Base-by-base conservation (phyloP, 2,797 vertebrate species). In the Botia kubotai region DNA sequence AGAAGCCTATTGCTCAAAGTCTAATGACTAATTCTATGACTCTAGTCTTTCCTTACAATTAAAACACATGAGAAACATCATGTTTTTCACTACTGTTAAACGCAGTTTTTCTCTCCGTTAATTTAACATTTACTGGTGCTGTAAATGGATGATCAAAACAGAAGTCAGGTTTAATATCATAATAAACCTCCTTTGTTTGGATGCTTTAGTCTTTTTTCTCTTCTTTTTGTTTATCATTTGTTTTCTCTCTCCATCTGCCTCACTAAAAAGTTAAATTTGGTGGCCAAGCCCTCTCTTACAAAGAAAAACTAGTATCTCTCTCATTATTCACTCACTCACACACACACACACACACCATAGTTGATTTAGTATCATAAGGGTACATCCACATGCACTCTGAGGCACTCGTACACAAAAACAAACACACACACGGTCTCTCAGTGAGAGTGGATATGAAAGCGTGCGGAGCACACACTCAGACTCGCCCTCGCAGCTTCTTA, bases 401-500 rank as follows among this genome's bases (percentile, higher is more conserved):
- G 77, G 43, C 80, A 53, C 73, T 39, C 72, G 36, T 19, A 78
- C 71, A 62, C 74, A 69, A 79, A 83, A 62, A 85, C 77, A 83
- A 79, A 75, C 74, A 72, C 80, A 87, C 86, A 71, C 86, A 71
- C 70, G 16, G 71, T 58, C 72, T 63, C 84, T 60, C 78, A 55
- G 62, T 77, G 63, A 76, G 82, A 84, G 81, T 84, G 77, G 83
- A 86, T 82, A 84, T 82, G 89, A 84, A 86, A 89, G 90, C 89
- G 72, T 82, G 86, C 65, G 70, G n/a, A 12, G 63, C 81, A 23
- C 74, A 77, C 84, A 86, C 82, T 82, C 62, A 77, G 43, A 83
- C 91, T 69, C 70, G 86, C 93, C 79, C 84, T 87, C 82, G 60
- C 86, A 88, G 91, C 88, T 93, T 84, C 93, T 91, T 91, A 88